Conservation (phyloP, 2,888 invertebrate species). For the Bimastos eiseni region DNA sequence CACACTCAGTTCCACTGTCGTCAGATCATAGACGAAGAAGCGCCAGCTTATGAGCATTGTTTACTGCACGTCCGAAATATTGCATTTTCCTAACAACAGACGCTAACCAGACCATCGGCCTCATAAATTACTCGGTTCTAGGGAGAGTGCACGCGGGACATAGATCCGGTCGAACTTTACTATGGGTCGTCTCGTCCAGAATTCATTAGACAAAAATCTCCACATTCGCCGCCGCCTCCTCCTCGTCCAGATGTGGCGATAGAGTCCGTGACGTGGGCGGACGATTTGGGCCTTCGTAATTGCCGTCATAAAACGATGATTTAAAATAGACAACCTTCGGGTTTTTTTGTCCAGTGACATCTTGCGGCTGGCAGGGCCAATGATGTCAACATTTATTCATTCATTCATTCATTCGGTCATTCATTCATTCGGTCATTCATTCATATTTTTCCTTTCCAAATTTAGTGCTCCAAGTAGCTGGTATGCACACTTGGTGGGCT, state of each 20-base stretch:
- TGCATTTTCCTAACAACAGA: not conserved
- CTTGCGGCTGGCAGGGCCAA: not conserved
- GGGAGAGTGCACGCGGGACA: not conserved
- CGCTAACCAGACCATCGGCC: not conserved
- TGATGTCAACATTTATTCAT: too few species aligned
- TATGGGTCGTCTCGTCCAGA: not conserved
- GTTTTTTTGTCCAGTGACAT: not conserved
- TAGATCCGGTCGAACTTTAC: not conserved
- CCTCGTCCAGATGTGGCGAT: not conserved
- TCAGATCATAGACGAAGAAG: not conserved
- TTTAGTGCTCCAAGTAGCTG: too few species aligned
- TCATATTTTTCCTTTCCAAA: too few species aligned
- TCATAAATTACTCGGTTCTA: not conserved
- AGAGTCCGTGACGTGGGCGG: not conserved
- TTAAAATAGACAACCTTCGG: not conserved
- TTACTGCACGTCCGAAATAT: not conserved
- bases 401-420: too few species aligned
- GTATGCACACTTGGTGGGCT: too few species aligned
- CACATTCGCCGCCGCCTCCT: not conserved
- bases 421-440: too few species aligned
- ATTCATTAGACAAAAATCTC: not conserved
- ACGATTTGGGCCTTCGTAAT: not conserved
- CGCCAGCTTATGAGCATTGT: not conserved
- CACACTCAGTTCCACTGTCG: not conserved
- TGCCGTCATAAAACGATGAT: not conserved